These are phyloP conservation scores for Drosophila mayaguana DNA, from an alignment of 2,888 invertebrate species.

Conservation along the genomic window DNA sequence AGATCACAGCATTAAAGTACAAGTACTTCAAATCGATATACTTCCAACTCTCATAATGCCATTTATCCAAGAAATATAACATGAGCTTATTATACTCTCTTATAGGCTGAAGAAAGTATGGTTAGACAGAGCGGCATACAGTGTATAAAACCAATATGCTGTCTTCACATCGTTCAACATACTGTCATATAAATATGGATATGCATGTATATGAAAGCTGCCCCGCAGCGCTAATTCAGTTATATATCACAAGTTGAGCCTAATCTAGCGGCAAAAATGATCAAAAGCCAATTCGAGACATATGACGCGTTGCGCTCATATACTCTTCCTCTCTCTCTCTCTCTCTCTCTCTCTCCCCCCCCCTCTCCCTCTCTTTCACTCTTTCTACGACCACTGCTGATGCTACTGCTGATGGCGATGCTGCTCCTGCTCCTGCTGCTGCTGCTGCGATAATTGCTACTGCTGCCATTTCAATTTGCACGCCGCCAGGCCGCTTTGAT, in stretches of 20 bases:
- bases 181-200: not conserved
- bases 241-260: constrained; percentile 69
- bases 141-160: not conserved
- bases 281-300: constrained; percentile 33
- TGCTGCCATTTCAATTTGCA: constrained; percentile 74
- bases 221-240: constrained; percentile 75
- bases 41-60: too few species aligned
- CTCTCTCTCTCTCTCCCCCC: not conserved
- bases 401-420: constrained; percentile 3
- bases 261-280: constrained; percentile 67
- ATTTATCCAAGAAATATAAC: too few species aligned
- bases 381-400: not conserved
- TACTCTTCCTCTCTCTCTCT: not conserved
- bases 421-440: constrained; percentile 13
- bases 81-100: too few species aligned
- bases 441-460: constrained; percentile 67
- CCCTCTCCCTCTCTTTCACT: not conserved
- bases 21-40: too few species aligned
- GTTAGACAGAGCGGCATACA: not conserved
- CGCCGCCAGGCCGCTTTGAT: constrained; percentile 67
- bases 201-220: constrained; percentile 29
- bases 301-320: constrained; percentile 10
- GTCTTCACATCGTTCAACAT: not conserved
- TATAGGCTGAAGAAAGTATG: too few species aligned
- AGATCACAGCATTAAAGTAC: too few species aligned